Base-by-base conservation (phyloP, 1,140 invertebrate species). In the Halesus radiatus region DNA sequence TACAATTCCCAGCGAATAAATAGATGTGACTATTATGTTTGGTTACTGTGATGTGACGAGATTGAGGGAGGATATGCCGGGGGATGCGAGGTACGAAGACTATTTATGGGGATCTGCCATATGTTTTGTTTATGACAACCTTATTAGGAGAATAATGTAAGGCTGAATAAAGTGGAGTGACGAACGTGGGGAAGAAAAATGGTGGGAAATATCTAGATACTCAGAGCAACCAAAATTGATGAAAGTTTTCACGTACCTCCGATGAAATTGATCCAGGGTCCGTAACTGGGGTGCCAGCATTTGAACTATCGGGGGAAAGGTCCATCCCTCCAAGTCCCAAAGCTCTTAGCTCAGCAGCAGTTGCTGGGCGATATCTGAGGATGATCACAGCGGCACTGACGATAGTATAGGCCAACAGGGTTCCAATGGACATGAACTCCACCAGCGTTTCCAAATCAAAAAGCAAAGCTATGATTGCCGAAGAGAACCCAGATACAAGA, bases 391-490 rank as follows among this genome's bases (percentile, higher is more conserved):
- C 94, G 15, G 95, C 95, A 77, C 95, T 96, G 1, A 98, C 96
- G 37, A 98, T 96, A 5, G 96, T 97, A 85, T 98, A 98, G 0
- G 96, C 96, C 72, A 97, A 87, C 8, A 98, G 90, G 0, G 96
- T 98, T 0, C 97, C 97, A 83, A 98, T 98, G 0, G 96, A 97
- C 95, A 98, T 96, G 84, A 98, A 97, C 85, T 98, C 97, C 1
- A 98, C 96, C 16, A 98, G 90, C 82, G 96, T 96, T 84, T 96
- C 93, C 79, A 98, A 91, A 87, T 98, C 96, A 85, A 98, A 96
- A 20, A 98, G 85, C 3, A 98, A 86, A 7, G 97, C 96, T 79
- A 98, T 94, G 0, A 96, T 70, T 1, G 94, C 95, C 53, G 96
- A 94, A 15, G 94, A 85, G 1, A 95, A 81, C 0, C 96, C 96